These are phyloP conservation scores for Andricus quercusramuli DNA, from an alignment of 2,888 invertebrate genomes.

Conservation along the genomic window DNA sequence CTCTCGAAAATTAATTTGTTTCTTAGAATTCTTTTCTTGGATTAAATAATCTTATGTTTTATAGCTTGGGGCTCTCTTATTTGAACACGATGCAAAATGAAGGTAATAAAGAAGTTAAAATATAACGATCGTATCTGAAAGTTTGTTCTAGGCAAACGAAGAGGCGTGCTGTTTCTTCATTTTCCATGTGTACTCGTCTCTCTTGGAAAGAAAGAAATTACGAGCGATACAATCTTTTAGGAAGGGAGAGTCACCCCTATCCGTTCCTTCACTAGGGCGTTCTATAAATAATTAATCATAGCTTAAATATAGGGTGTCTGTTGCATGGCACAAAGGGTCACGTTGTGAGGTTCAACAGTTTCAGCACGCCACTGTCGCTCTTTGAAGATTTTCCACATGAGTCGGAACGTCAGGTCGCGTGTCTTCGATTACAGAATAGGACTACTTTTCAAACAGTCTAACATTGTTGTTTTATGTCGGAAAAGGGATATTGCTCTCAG, in stretches of 20 bases:
- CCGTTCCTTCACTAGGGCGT: slow-evolving; percentile 59
- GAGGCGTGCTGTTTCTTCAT: slow-evolving; percentile 44
- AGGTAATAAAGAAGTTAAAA: slow-evolving; percentile 20
- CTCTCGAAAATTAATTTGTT: not conserved
- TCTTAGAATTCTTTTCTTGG: not conserved
- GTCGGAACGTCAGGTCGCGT: slow-evolving; percentile 4
- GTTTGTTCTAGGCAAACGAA: slow-evolving; percentile 39
- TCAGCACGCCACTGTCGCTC: slow-evolving; percentile 20
- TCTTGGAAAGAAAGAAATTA: slow-evolving; percentile 63
- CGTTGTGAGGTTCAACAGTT: slow-evolving; percentile 3
- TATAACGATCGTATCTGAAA: not conserved
- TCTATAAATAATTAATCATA: slow-evolving; percentile 73
- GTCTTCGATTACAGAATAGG: slow-evolving; percentile 10
- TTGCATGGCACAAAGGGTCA: slow-evolving; percentile 53
- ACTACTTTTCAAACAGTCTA: not conserved
- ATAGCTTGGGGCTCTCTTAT: not conserved
- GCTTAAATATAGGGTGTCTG: slow-evolving; percentile 67
- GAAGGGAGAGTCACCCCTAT: slow-evolving; percentile 55
- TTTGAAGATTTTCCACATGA: slow-evolving; percentile 39
- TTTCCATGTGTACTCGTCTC: slow-evolving; percentile 54
- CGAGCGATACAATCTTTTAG: slow-evolving; percentile 53
- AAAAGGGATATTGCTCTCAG: too few species aligned
- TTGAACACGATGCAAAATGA: not conserved
- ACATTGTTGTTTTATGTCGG: too few species aligned
- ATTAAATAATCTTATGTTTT: not conserved